These are phyloP conservation scores for Papilio gigon DNA, from an alignment of 2,888 invertebrate genomes.

Conservation along the genomic window DNA sequence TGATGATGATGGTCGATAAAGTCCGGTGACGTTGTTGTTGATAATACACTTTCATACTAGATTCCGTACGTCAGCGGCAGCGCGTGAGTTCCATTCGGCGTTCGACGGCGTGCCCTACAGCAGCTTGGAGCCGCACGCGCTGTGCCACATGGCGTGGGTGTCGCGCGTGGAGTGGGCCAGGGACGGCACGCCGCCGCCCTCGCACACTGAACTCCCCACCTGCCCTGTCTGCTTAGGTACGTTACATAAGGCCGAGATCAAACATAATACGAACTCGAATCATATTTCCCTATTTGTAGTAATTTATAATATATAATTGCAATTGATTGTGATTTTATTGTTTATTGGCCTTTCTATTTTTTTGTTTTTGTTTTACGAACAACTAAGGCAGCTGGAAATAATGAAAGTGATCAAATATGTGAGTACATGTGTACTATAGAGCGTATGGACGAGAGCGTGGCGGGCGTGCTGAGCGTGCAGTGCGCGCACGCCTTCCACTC, in stretches of 20 bases:
- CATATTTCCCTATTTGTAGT: no score
- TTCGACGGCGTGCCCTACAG: constrained; percentile 97
- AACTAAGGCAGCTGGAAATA: no score
- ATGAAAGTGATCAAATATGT: no score
- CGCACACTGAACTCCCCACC: constrained; percentile 96
- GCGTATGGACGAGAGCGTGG: constrained; percentile 99
- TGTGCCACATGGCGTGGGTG: constrained; percentile 98
- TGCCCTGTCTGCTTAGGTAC: constrained; percentile 95
- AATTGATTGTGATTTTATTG: no score
- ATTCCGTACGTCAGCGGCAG: constrained; percentile 88
- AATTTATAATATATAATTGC: no score
- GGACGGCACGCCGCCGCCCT: constrained; percentile 86
- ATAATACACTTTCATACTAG: no score
- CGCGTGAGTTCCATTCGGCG: constrained; percentile 95
- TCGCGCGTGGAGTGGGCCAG: constrained; percentile 94
- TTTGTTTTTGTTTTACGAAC: no score
- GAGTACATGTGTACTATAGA: constrained; percentile 75
- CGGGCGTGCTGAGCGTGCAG: constrained; percentile 97
- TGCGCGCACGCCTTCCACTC: constrained; percentile 99
- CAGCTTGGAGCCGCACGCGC: constrained; percentile 93
- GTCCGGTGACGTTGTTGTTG: no score
- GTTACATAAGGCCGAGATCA: no score
- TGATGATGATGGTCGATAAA: no score
- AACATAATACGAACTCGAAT: no score
- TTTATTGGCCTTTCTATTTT: no score